Base-by-base conservation (phyloP, 1,140 invertebrate species). In the Drosophila sproati region DNA sequence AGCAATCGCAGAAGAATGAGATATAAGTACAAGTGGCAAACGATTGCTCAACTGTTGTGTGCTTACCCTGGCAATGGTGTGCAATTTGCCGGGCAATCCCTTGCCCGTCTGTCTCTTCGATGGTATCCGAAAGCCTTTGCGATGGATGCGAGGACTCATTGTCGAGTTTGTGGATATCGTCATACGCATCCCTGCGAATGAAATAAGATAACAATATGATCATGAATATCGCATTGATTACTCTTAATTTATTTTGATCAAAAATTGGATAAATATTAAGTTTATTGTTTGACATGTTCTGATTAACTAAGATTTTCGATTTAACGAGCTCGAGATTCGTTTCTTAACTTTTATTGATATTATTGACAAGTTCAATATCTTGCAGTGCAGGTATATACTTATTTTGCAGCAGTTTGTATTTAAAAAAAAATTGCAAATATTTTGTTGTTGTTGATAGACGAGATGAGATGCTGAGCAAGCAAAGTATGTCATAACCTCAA, bases 151-250 rank as follows among this genome's bases (percentile, higher is more conserved):
- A 29, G 94, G 93, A 69, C 94, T 94, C 94, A 95, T 94, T 41
- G 94, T 94, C 41, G 95, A 94, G 76, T 93, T 93, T 66, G 95
- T 95, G 66, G 95, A 95, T 94, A 95, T 95, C 68, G 95, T 95
- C 95, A 95, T 95, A 93, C 95, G 94, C 94, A 95, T 94, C 92
- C 93, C 94, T 95, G 86, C 80, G 12, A 57, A 8, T 3, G 5
- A 57, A 39, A 56, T 0, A 20, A 31, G 3, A 32, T 29, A 43
- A 4, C 35, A 41, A 43, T 47, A 56, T 20, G 20, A 20, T 20
- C 20, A 20, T 20, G 20, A 20, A 20, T 20, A 20, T 20, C 12
- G 12, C 12, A 12, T 12, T 12, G 12, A 12, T 12, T 12, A 12
- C 12, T 12, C 20, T 20, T 20, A 20, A 0, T 20, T 20, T 20